phyloP scores from a whole-genome alignment of 2,888 invertebrate species.

The Habrosyne pyritoides region DNA sequence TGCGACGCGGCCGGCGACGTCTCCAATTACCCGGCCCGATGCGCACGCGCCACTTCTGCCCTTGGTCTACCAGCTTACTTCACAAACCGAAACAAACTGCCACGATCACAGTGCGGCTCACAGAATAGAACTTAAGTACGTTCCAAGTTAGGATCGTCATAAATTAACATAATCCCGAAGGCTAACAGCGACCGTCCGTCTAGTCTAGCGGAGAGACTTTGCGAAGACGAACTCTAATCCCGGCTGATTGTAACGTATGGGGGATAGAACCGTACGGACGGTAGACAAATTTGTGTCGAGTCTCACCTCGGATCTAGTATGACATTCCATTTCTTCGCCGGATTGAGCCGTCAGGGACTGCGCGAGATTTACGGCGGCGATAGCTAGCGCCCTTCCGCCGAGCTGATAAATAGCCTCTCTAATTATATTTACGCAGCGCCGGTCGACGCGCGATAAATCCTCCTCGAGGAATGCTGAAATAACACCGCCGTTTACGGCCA shows the following conservation, averaged over 20 bases:
- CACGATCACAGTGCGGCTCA: background rate
- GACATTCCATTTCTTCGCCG: conserved; percentile 66
- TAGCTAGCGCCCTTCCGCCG: conserved; percentile 77
- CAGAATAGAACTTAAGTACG: background rate
- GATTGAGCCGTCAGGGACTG: conserved; percentile 76
- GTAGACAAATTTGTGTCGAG: conserved; percentile 50
- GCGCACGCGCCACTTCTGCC: conserved; percentile 47
- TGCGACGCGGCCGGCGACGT: conserved; percentile 34
- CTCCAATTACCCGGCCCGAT: conserved; percentile 49
- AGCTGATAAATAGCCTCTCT: conserved; percentile 80
- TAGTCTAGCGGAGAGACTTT: conserved; percentile 46
- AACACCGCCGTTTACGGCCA: conserved; percentile 64
- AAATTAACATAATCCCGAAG: conserved; percentile 59
- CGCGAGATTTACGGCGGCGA: conserved; percentile 74
- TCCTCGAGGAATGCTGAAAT: conserved; percentile 65
- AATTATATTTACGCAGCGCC: conserved; percentile 83
- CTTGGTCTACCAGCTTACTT: conserved; percentile 54
- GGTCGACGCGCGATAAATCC: conserved; percentile 75
- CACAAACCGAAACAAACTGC: conserved; percentile 40
- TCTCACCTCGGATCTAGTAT: conserved; percentile 42
- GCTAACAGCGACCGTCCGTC: conserved; percentile 39
- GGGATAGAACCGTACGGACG: conserved; percentile 27
- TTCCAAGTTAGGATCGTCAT: background rate
- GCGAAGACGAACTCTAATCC: conserved; percentile 44
- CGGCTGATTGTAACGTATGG: conserved; percentile 62